A percentile compares a stretch with the other conserved stretches of the same genome.
Conservation (phyloP, 1,140 invertebrate genomes). For the Drosophila ohnishii region DNA sequence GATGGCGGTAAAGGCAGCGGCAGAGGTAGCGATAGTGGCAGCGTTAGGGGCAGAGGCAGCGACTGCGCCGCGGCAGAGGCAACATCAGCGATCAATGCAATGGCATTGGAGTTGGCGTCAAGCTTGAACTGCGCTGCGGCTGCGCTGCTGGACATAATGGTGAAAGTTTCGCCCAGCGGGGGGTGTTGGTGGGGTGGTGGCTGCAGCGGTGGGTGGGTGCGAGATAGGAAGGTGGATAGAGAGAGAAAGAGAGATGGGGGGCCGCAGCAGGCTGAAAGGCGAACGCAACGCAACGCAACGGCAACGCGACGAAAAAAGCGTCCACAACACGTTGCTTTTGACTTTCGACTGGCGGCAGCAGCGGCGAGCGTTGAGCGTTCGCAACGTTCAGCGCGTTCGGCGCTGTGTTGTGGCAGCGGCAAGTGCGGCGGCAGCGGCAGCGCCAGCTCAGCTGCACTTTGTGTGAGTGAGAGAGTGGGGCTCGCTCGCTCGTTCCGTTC, state of each 20-base stretch:
- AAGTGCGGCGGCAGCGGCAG: conserved; percentile 54
- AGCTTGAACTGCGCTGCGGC: conserved; percentile 70
- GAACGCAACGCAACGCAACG: conserved; percentile 74
- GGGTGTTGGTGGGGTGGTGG: conserved; percentile 17
- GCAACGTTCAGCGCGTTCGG: conserved; percentile 24
- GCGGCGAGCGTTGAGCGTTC: conserved; percentile 65
- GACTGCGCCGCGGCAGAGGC: conserved; percentile 32
- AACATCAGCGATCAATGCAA: conserved; percentile 64
- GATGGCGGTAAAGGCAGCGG: conserved; percentile 31
- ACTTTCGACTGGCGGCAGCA: conserved; percentile 78
- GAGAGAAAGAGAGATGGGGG: conserved; percentile 43
- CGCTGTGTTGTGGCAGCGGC: conserved; percentile 57
- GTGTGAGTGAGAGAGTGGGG: conserved; percentile 61
- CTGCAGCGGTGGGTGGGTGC: conserved; percentile 28
- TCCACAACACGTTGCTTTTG: conserved; percentile 82
- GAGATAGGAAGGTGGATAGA: conserved; percentile 38
- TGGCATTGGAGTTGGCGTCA: conserved; percentile 70
- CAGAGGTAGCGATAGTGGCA: conserved; percentile 14
- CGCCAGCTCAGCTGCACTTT: conserved; percentile 76
- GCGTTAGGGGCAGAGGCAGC: conserved; percentile 27
- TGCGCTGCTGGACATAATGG: conserved; percentile 75
- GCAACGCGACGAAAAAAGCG: conserved; percentile 80
- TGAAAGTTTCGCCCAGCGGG: conserved; percentile 62
- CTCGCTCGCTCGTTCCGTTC: conserved; percentile 29
- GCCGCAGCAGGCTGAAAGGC: conserved; percentile 57